Evolutionary conservation across 2,888 invertebrate genomes (phyloP).

Genomic region (Melipona bicolor): DNA sequence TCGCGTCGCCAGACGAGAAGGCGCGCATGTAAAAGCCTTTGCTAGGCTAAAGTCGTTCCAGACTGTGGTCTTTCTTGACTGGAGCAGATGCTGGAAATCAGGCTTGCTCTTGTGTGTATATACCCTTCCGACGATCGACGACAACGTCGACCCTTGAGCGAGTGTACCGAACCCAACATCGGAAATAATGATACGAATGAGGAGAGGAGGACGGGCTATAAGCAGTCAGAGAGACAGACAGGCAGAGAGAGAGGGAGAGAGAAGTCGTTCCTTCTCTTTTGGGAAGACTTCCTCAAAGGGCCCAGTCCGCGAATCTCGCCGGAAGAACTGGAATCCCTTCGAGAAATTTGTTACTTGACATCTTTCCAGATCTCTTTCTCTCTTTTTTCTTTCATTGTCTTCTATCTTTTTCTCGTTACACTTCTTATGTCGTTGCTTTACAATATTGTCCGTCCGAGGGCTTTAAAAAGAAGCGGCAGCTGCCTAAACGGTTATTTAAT

Average conservation of each 20-base stretch:
- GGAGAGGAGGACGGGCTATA: conserved; percentile 60
- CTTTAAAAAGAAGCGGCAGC: conserved; percentile 49
- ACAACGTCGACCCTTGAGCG: conserved; percentile 71
- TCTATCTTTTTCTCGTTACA: conserved; percentile 13
- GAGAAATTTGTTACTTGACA: conserved; percentile 65
- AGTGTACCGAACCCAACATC: conserved; percentile 70
- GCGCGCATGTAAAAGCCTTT: conserved; percentile 48
- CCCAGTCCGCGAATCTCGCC: conserved; percentile 66
- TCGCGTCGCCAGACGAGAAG: conserved; percentile 40
- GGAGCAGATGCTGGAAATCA: conserved; percentile 80
- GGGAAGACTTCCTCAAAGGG: conserved; percentile 63
- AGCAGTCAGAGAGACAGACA: conserved; percentile 23
- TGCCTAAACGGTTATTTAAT: conserved; percentile 63
- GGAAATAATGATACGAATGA: conserved; percentile 72
- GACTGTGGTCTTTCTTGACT: conserved; percentile 57
- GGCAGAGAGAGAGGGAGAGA: conserved; percentile 25
- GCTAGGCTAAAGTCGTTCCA: conserved; percentile 58
- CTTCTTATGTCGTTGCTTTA: conserved; percentile 23
- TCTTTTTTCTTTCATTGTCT: conserved; percentile 10
- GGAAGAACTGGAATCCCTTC: conserved; percentile 63
- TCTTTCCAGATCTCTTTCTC: conserved; percentile 51
- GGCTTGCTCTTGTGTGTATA: conserved; percentile 68
- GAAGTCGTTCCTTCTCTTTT: conserved; percentile 58
- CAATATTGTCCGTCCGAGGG: conserved; percentile 29
- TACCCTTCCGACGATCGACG: conserved; percentile 67